These are phyloP conservation scores for Thymelicus lineola DNA, from an alignment of 2,888 invertebrate genomes.

Conservation along the genomic window DNA sequence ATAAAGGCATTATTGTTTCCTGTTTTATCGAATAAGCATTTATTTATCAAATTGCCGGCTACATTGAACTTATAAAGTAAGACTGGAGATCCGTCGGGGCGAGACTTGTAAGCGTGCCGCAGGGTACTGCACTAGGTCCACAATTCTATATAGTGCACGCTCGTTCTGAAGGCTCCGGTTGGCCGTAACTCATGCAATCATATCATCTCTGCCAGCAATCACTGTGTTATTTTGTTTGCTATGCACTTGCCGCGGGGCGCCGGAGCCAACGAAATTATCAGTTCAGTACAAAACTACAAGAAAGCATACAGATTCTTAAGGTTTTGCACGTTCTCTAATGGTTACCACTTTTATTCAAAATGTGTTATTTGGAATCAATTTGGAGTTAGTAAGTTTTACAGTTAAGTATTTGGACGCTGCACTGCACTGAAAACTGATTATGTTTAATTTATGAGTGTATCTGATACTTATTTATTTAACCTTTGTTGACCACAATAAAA, in stretches of 20 bases:
- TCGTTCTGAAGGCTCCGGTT: conserved; percentile 42
- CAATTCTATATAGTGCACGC: conserved; percentile 50
- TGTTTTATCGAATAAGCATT: conserved; percentile 32
- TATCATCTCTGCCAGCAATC: conserved; percentile 68
- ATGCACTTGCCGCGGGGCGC: conserved; percentile 58
- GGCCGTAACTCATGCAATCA: conserved; percentile 57
- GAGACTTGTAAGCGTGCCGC: conserved; percentile 58
- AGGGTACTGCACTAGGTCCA: conserved; percentile 62
- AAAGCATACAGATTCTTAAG: conserved; percentile 30
- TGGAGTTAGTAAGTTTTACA: background rate
- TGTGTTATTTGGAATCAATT: conserved; percentile 34
- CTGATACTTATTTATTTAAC: too few species aligned
- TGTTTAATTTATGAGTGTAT: too few species aligned
- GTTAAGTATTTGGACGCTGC: conserved; percentile 11
- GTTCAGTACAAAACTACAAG: conserved; percentile 33
- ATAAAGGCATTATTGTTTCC: conserved; percentile 32
- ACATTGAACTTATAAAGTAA: conserved; percentile 40
- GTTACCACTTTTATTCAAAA: conserved; percentile 20
- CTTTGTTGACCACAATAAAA: too few species aligned
- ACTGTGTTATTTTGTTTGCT: conserved; percentile 72
- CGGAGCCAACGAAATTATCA: conserved; percentile 65
- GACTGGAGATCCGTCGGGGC: conserved; percentile 52
- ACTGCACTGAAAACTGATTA: background rate
- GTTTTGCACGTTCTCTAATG: conserved; percentile 29
- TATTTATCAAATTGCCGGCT: conserved; percentile 40